Percentiles rank a stretch among this genome's conserved stretches.
phyloP scores from a whole-genome alignment of 2,113 vertebrate genomes.

The Ptilonorhynchus violaceus region DNA sequence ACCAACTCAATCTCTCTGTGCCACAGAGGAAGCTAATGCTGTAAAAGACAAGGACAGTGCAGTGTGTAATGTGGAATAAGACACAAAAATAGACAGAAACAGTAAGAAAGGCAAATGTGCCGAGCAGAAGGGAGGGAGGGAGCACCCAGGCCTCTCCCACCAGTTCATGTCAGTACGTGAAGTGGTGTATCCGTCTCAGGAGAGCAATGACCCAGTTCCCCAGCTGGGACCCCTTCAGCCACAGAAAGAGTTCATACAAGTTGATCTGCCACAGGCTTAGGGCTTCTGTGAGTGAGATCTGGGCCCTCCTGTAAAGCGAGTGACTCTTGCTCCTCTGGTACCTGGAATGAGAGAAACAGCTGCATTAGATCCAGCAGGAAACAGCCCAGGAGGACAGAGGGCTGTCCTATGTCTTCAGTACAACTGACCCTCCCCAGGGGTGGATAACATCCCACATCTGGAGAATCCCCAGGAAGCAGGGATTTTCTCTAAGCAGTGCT shows the following conservation, averaged over 20 bases:
- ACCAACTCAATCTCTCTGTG: background rate
- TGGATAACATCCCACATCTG: background rate
- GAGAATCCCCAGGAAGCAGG: background rate
- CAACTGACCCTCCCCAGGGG: background rate
- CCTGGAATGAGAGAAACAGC: slow-evolving; percentile 68
- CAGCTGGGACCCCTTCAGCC: slow-evolving; percentile 74
- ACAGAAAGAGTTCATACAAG: slow-evolving; percentile 82
- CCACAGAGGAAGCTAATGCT: background rate
- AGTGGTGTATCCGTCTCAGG: slow-evolving; percentile 66
- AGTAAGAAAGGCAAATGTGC: slow-evolving; percentile 17
- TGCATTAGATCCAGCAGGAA: background rate
- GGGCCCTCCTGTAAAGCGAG: slow-evolving; percentile 74
- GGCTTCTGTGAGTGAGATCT: slow-evolving; percentile 79
- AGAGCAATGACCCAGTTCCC: slow-evolving; percentile 75
- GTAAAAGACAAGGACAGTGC: background rate
- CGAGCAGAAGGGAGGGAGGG: background rate
- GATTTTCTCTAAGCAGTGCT: background rate
- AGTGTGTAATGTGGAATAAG: background rate
- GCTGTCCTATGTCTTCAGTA: background rate
- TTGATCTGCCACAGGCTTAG: slow-evolving; percentile 83
- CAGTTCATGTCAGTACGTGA: slow-evolving; percentile 19
- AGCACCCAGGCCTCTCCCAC: background rate
- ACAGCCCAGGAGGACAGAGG: background rate
- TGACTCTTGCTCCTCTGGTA: slow-evolving; percentile 79
- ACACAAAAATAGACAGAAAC: background rate